Percentiles rank a stretch among this genome's conserved stretches.
Conservation (phyloP, 2,888 invertebrate species). For the Ditula angustiorana region DNA sequence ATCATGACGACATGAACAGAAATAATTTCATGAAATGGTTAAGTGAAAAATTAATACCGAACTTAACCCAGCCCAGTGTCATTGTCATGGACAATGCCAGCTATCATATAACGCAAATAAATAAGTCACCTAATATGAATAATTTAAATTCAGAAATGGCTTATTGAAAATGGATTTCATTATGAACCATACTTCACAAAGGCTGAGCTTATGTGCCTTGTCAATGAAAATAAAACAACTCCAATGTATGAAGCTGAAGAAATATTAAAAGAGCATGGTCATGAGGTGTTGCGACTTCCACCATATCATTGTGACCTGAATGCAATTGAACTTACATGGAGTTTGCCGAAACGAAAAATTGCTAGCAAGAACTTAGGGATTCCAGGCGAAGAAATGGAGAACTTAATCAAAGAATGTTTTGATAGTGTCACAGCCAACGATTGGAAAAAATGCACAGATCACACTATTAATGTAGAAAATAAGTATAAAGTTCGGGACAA, state of each 20-base stretch:
- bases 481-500: not conserved
- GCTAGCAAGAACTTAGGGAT: not conserved
- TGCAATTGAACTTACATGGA: conserved; percentile 42
- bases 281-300: conserved; percentile 34
- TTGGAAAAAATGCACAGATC: conserved; percentile 10
- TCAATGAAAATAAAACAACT: not conserved
- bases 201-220: not conserved
- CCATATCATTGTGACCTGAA: conserved; percentile 22
- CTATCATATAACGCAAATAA: no score
- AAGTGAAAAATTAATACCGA: no score
- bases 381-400: not conserved
- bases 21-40: no score
- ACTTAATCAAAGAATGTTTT: conserved; percentile 6
- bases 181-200: not conserved
- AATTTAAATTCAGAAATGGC: not conserved
- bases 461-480: not conserved
- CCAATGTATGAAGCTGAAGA: not conserved
- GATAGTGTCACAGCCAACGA: not conserved
- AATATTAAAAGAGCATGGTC: not conserved
- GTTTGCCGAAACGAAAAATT: conserved; percentile 27
- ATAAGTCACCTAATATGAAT: not conserved
- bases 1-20: no score
- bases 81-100: no score
- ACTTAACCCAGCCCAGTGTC: no score
- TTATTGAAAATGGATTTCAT: not conserved